These are phyloP conservation scores for Bugulina stolonifera DNA, from an alignment of 2,888 invertebrate species.

Conservation along the genomic window DNA sequence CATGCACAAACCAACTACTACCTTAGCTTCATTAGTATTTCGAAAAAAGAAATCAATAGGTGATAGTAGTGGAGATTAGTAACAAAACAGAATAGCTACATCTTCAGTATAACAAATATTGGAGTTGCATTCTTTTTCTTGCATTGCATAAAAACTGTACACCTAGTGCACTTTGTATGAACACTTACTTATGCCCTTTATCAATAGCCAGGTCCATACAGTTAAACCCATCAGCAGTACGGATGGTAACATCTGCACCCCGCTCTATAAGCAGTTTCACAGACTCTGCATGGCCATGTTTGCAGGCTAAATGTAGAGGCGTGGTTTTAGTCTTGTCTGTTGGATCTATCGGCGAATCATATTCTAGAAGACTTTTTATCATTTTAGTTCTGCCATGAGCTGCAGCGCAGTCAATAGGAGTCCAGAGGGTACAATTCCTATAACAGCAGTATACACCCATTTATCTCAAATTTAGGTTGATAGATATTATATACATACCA, in stretches of 20 bases:
- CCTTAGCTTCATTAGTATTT: too few relatives aligned
- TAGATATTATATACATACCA: too few relatives aligned
- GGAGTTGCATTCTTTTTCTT: conserved; percentile 53
- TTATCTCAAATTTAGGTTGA: too few relatives aligned
- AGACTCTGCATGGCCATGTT: conserved; percentile 49
- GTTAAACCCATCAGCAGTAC: conserved; percentile 50
- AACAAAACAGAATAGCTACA: conserved; percentile 50
- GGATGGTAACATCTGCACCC: conserved; percentile 48
- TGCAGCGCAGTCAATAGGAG: conserved; percentile 55
- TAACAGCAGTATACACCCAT: too few relatives aligned
- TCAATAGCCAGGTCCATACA: conserved; percentile 54
- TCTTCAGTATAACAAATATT: conserved; percentile 51
- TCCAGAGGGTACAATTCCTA: conserved; percentile 54
- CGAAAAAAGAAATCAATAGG: too few relatives aligned
- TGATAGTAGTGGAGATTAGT: too few relatives aligned
- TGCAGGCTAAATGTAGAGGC: conserved; percentile 54
- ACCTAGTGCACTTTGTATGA: conserved; percentile 39
- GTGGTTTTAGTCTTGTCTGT: conserved; percentile 54
- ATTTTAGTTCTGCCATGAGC: conserved; percentile 51
- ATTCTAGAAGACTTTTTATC: conserved; percentile 46
- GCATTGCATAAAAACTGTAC: conserved; percentile 29
- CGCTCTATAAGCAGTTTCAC: conserved; percentile 50
- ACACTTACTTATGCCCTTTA: conserved; percentile 46
- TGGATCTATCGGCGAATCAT: conserved; percentile 53
- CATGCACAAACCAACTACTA: too few relatives aligned